Percentiles rank a stretch among this genome's conserved stretches.
Conservation (phyloP, 2,888 invertebrate genomes). For the Eurytoma adleriae region DNA sequence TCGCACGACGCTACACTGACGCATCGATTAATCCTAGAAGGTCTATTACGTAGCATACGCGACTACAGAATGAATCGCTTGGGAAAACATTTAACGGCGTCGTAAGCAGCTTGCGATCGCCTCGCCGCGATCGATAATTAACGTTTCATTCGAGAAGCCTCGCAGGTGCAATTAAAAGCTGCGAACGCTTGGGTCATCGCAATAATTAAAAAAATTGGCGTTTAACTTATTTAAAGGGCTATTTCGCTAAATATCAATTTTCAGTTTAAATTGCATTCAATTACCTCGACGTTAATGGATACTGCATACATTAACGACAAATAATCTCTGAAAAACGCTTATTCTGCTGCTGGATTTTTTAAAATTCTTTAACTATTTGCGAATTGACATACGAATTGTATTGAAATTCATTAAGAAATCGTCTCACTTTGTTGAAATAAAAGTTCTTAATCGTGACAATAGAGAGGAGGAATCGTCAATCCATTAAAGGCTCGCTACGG, state of each 20-base stretch:
- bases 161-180: slow-evolving; percentile 13
- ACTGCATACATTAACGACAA: background rate
- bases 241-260: no score
- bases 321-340: background rate
- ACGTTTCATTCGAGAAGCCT: slow-evolving; percentile 12
- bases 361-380: no score
- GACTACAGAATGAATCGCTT: background rate
- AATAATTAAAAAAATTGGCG: slow-evolving; percentile 8
- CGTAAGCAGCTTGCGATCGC: slow-evolving; percentile 37
- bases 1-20: background rate
- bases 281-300: background rate
- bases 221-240: no score
- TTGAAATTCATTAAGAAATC: no score
- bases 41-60: slow-evolving; percentile 14
- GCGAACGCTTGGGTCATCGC: background rate
- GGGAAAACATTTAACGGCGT: slow-evolving; percentile 39
- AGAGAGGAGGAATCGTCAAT: no score
- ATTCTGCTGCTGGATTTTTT: no score
- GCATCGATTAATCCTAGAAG: slow-evolving; percentile 34
- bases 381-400: no score
- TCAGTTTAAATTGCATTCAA: background rate
- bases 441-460: no score
- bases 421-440: no score
- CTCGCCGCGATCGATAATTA: slow-evolving; percentile 38
- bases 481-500: no score